These are phyloP conservation scores for Coptodon bakossiorum DNA, from an alignment of 2,113 vertebrate genomes.

Conservation along the genomic window DNA sequence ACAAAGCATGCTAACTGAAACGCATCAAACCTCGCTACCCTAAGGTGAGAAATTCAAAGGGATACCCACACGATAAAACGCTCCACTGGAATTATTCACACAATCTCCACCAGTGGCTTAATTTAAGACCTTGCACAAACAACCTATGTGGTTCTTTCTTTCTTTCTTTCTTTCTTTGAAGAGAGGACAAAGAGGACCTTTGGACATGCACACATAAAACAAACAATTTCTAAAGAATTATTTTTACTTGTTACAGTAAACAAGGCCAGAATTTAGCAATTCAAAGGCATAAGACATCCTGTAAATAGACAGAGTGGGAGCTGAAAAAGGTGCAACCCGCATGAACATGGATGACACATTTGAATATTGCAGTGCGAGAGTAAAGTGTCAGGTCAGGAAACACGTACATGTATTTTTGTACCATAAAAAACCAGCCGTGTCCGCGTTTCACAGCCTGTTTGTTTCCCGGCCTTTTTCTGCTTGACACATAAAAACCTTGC, in stretches of 20 bases:
- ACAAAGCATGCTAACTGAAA: not conserved
- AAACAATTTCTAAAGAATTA: not conserved
- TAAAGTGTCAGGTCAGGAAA: not conserved
- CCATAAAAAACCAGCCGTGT: not conserved
- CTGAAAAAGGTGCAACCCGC: not conserved
- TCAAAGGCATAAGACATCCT: not conserved
- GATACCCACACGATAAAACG: not conserved
- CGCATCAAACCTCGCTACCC: not conserved
- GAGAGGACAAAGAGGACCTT: not conserved
- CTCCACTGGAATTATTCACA: not conserved
- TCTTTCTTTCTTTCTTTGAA: not conserved
- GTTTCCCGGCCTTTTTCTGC: not conserved
- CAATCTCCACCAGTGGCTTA: not conserved
- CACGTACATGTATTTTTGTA: not conserved
- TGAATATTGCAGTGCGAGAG: not conserved
- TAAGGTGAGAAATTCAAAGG: not conserved
- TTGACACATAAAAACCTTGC: not conserved
- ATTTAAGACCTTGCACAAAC: not conserved
- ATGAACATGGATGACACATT: not conserved
- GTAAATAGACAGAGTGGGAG: not conserved
- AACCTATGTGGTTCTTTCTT: not conserved
- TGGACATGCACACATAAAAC: not conserved
- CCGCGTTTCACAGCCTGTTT: not conserved
- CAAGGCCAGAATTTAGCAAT: not conserved
- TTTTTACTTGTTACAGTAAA: not conserved